A percentile compares a stretch with the other conserved stretches of the same genome.
Evolutionary conservation across 2,113 vertebrate genomes (phyloP).

Genomic region (Gymnorhina tibicen): DNA sequence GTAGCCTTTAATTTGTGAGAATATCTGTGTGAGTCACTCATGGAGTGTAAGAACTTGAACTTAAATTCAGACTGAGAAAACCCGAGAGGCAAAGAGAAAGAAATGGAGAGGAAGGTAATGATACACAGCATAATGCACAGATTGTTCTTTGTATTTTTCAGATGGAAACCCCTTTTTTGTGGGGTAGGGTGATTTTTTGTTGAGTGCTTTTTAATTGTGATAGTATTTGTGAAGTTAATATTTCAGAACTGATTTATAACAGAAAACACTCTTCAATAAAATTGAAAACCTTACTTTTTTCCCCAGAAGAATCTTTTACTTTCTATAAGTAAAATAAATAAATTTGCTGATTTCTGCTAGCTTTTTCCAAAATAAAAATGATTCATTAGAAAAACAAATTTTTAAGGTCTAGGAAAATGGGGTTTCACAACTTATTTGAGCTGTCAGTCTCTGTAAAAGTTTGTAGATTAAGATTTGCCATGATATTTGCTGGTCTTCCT

Average conservation of each 20-base stretch:
- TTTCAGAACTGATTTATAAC: background rate
- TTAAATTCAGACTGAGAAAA: background rate
- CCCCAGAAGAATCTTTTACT: background rate
- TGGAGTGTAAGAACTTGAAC: background rate
- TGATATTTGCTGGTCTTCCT: background rate
- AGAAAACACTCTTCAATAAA: background rate
- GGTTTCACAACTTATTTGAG: background rate
- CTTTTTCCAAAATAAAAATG: background rate
- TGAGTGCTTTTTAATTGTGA: background rate
- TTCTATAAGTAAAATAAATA: background rate
- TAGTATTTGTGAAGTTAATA: background rate
- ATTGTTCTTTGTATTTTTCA: background rate
- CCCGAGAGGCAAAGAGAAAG: background rate
- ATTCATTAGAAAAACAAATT: background rate
- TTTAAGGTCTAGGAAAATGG: background rate
- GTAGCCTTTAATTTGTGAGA: background rate
- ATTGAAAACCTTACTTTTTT: background rate
- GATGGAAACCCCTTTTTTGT: background rate
- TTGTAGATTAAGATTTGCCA: background rate
- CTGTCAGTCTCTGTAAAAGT: background rate
- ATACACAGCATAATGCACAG: background rate
- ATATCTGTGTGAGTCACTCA: background rate
- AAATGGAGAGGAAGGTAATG: background rate
- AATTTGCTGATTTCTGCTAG: background rate
- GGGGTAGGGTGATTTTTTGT: background rate